Base-by-base conservation (phyloP, 2,113 vertebrate genomes). In the Aptenodytes patagonicus region DNA sequence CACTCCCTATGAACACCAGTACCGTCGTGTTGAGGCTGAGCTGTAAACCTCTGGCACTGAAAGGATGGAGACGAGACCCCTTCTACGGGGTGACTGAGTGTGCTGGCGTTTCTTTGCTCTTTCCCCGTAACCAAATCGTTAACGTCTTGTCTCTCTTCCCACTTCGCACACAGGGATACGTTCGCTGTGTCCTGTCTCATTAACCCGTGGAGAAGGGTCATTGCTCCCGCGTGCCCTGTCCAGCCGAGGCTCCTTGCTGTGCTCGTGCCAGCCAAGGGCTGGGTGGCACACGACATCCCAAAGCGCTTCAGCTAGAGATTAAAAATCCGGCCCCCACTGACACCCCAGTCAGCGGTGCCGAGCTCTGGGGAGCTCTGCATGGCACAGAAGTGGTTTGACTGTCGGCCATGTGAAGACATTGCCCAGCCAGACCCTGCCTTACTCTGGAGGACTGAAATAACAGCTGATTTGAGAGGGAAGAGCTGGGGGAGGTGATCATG, bases 131-230 rank as follows among this genome's bases (percentile, higher is more conserved):
- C 20, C 65, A n/a, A 16, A 44, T 12, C 0, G 0, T 26, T 54
- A 17, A 18, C 3, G 6, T 25, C 51, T 57, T 19, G 13, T 22
- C 68, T 36, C 26, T 29, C 51, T 61, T 60, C 13, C 38, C 29
- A 6, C 20, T 26, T n/a, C 0, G 0, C 76, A 13, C 1, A 7
- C 7, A 40, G 20, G 29, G 9, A 11, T 22, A 11, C 0, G 1
- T 47, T n/a, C 36, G 38, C 68, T n/a, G 51, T 6, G 12, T 44
- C 36, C 38, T 22, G 3, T 16, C n/a, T 22, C 18, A 5, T 28
- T 19, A 10, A 10, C 8, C 28, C 11, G 34, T 3, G 31, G 42
- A 64, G 31, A 24, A 68, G 36, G 21, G 9, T 22, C 5, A 15
- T 28, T 58, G 36, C 31, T 11, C 36, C 61, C 9, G 22, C 4